Evolutionary conservation across 2,888 invertebrate species (phyloP).

Genomic region (Netelia inedita): DNA sequence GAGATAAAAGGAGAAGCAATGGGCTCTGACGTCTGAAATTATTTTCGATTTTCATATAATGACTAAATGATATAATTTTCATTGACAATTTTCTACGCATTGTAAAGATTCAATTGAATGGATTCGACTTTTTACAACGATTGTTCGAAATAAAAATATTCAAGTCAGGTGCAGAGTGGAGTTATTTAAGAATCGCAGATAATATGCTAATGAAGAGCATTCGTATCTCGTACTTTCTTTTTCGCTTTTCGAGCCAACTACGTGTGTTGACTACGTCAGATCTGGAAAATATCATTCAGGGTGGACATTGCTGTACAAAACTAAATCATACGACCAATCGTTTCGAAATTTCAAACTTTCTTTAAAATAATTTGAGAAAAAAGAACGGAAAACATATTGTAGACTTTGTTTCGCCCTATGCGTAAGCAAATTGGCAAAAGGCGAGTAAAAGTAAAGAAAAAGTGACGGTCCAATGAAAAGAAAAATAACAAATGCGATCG

Average conservation of each 20-base stretch:
- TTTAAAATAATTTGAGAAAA: background rate
- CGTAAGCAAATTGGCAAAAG: no score
- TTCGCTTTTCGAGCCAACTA: background rate
- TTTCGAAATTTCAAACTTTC: background rate
- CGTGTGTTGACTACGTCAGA: conserved; percentile 1
- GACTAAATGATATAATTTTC: background rate
- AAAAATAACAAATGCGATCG: background rate
- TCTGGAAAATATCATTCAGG: background rate
- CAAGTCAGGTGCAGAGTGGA: background rate
- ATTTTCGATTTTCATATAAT: background rate
- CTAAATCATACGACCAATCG: no score
- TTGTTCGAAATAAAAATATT: background rate
- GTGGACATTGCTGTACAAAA: background rate
- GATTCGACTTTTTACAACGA: background rate
- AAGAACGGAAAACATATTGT: conserved; percentile 2
- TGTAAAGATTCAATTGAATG: conserved; percentile 40
- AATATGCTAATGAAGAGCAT: conserved; percentile 30
- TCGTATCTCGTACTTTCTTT: background rate
- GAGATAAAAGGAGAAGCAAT: conserved; percentile 43
- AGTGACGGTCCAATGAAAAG: conserved; percentile 1
- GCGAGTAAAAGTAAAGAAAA: no score
- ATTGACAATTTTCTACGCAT: conserved; percentile 1
- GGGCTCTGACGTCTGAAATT: conserved; percentile 26
- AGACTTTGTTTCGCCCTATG: no score
- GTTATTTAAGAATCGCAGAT: conserved; percentile 21